Base-by-base conservation (phyloP, 2,113 vertebrate species). In the Lanius collurio region DNA sequence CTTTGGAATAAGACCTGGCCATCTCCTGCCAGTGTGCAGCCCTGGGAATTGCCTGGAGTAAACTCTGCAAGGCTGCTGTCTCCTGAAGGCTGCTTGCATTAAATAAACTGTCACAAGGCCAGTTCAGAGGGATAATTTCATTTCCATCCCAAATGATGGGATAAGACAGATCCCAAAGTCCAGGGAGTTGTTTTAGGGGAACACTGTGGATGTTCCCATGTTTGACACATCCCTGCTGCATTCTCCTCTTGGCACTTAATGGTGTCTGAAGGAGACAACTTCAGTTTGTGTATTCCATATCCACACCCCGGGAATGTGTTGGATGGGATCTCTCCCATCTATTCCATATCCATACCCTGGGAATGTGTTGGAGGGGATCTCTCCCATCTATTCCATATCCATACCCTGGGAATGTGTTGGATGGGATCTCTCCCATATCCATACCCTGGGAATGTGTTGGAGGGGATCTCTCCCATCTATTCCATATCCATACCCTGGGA, bases 111-210 rank as follows among this genome's bases (percentile, higher is more conserved):
- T 42, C 3, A 0, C 5, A 10, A 2, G 31, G 67, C 22, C 49
- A 12, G 0, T 18, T 39, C 6, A 1, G 23, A 31, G 70, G 15
- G 27, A 8, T 10, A 1, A 0, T 26, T 13, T 26, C 17, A 19
- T 13, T 62, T 41, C 37, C 41, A 37, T 39, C 56, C 22, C 60
- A 26, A 10, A 5, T 12, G 13, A 2, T 1, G 46, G 67, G 9
- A 10, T 11, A 6, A 21, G 18, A 2, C 31, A 35, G 9, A 37
- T 27, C 67, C 37, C 41, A 8, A 9, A 62, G 22, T 13, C 24
- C 68, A 13, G 37, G 0, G 6, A 23, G 30, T 3, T 20, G 20
- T 41, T 63, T 21, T 20, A 42, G 47, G 33, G 62, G 16, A 39
- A 3, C 13, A 0, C 56, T 21, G 42, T 10, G 15, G 15, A 1